Evolutionary conservation across 2,888 invertebrate genomes (phyloP).

Genomic region (Bellardia pandia): DNA sequence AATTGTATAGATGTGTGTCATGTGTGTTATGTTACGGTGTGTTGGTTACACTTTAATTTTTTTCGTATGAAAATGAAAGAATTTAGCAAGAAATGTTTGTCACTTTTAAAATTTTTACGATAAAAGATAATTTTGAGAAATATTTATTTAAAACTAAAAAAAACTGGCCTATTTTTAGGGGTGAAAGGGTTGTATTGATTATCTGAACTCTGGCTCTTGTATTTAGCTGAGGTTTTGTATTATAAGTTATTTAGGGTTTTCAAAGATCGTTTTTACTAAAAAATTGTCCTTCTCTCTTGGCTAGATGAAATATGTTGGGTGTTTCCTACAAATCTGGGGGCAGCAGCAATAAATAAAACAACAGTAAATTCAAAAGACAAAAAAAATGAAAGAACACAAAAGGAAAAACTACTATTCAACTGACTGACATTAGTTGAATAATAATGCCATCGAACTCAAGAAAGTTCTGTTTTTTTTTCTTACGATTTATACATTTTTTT

Average conservation of each 20-base stretch:
- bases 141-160: neutral
- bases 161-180: neutral
- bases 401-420: constrained; percentile 66
- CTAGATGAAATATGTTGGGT: neutral
- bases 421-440: constrained; percentile 73
- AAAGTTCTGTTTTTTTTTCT: constrained; percentile 19
- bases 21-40: neutral
- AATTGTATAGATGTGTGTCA: neutral
- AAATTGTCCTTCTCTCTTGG: no score
- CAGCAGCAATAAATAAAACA: constrained; percentile 50
- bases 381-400: constrained; percentile 3
- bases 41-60: neutral
- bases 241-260: no score
- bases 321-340: constrained; percentile 45
- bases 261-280: no score
- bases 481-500: constrained; percentile 14
- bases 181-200: neutral
- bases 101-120: neutral
- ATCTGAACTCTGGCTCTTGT: no score
- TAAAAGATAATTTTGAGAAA: no score
- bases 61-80: neutral
- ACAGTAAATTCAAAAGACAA: constrained; percentile 3
- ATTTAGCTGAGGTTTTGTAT: no score
- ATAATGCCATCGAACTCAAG: constrained; percentile 71
- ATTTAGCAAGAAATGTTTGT: neutral